Evolutionary conservation across 2,797 vertebrate species (phyloP).

Genomic region (Danio aesculapii): DNA sequence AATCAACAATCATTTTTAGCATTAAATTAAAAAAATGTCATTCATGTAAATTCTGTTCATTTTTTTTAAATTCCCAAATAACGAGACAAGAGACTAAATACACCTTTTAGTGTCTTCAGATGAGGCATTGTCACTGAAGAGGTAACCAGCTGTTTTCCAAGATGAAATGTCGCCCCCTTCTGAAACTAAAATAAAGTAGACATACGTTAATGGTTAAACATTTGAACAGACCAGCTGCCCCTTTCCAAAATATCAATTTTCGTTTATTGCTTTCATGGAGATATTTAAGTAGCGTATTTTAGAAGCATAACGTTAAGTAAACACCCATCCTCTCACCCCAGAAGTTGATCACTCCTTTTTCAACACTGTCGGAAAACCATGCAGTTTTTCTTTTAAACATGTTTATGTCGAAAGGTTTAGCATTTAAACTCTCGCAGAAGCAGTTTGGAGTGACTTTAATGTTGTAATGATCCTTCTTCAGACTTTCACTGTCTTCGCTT

Average conservation of each 20-base stretch:
- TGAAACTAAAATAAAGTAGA: conserved; percentile 68
- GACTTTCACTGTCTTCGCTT: neutral
- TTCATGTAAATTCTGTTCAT: neutral
- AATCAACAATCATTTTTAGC: no score
- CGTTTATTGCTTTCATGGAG: neutral
- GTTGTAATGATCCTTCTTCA: neutral
- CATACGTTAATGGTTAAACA: neutral
- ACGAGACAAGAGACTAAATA: neutral
- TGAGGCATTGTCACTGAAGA: conserved; percentile 89
- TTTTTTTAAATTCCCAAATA: no score
- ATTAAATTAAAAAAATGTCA: neutral
- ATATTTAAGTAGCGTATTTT: neutral
- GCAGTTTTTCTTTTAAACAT: conserved; percentile 86
- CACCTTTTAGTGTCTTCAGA: conserved; percentile 89
- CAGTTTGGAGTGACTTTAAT: neutral
- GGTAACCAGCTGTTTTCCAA: conserved; percentile 80
- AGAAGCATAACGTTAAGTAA: neutral
- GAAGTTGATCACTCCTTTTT: conserved; percentile 62
- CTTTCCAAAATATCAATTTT: neutral
- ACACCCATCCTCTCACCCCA: conserved; percentile 84
- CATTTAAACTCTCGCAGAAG: neutral
- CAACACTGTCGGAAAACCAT: conserved; percentile 91
- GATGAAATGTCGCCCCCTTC: conserved; percentile 77
- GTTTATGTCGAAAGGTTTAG: neutral
- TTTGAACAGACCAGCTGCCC: neutral